Base-by-base conservation (phyloP, 37 sponge, comb jelly and placozoan genomes). In the Agelas oroides region DNA sequence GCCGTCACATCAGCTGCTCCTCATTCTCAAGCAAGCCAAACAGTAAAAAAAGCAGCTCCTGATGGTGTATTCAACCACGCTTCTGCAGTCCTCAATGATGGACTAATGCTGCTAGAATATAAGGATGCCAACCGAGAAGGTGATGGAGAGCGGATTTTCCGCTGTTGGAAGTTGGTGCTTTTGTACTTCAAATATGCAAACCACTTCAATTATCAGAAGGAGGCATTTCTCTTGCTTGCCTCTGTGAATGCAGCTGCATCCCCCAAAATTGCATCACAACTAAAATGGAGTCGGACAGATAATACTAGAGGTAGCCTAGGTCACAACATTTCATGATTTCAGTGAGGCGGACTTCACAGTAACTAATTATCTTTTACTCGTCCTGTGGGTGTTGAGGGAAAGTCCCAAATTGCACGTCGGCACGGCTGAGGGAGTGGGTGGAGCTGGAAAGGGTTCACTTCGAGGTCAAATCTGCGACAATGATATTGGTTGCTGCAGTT, bases 151-250 rank as follows among this genome's bases (percentile, higher is more conserved):
- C 70, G 83, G 33, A 82, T 82, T 17, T 23, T 82, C 8, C 30
- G 75, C 19, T 84, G 84, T 46, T 84, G 84, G 84, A 73, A 75
- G 63, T 46, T 84, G 53, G 12, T 75, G 76, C 68, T 84, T 19
- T 34, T 70, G 53, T 84, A 84, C 59, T 84, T 62, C 28, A 1
- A 30, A 8, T 20, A 0, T 56, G 25, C 61, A 21, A 40, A 40
- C 23, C 85, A 75, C 36, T 36, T 0, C 0, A 84, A 84, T 11
- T 84, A 84, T 75, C 67, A 75, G 2, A 11, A 38, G 0, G 78
- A 85, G 25, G 63, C 66, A 2, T 59, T 77, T 46, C 33, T 39
- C 1, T 53, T 60, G 0, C 41, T 70, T 18, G 41, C 71, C 33
- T 20, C 19, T 20, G 64, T 77, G 11, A 19, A 63, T 24, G 78